A percentile compares a stretch with the other conserved stretches of the same genome.
phyloP scores from a whole-genome alignment of 1,140 invertebrate species.

The Glossosoma conforme region DNA sequence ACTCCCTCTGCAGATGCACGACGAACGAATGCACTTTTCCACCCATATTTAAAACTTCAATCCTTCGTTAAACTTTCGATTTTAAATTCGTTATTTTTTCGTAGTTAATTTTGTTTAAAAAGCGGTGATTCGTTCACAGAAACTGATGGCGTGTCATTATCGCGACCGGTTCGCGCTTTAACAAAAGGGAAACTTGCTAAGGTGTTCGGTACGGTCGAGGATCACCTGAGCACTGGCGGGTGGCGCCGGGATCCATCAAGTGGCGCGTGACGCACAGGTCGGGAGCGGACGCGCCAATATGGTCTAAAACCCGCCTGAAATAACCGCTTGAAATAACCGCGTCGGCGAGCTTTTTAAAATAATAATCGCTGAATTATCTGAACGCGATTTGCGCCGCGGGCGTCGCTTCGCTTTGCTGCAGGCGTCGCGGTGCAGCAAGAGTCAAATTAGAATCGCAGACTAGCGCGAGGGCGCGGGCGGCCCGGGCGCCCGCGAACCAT shows the following conservation, averaged over 20 bases:
- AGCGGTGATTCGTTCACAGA: too few species aligned
- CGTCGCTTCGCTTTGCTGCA: constrained; percentile 9
- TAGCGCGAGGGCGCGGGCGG: not conserved
- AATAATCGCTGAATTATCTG: constrained; percentile 15
- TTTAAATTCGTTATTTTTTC: constrained; percentile 1
- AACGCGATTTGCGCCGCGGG: constrained; percentile 9
- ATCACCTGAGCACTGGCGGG: not conserved
- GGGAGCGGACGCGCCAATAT: constrained; percentile 12
- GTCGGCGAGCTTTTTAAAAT: constrained; percentile 21
- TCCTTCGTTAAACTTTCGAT: not conserved
- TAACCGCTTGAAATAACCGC: constrained; percentile 8
- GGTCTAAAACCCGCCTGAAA: constrained; percentile 19
- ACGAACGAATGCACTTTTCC: constrained; percentile 66
- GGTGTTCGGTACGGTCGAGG: not conserved
- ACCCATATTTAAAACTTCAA: constrained; percentile 44
- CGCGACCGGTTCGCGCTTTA: too few species aligned
- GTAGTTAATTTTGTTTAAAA: too few species aligned
- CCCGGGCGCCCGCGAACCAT: not conserved
- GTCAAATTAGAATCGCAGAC: constrained; percentile 9
- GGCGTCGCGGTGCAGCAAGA: constrained; percentile 6
- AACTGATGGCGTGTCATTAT: too few species aligned
- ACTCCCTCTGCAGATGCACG: constrained; percentile 70
- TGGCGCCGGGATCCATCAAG: constrained; percentile 9
- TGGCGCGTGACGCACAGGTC: not conserved
- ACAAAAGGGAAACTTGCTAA: too few species aligned